phyloP scores from a whole-genome alignment of 2,113 vertebrate species.

The Podilymbus podiceps region DNA sequence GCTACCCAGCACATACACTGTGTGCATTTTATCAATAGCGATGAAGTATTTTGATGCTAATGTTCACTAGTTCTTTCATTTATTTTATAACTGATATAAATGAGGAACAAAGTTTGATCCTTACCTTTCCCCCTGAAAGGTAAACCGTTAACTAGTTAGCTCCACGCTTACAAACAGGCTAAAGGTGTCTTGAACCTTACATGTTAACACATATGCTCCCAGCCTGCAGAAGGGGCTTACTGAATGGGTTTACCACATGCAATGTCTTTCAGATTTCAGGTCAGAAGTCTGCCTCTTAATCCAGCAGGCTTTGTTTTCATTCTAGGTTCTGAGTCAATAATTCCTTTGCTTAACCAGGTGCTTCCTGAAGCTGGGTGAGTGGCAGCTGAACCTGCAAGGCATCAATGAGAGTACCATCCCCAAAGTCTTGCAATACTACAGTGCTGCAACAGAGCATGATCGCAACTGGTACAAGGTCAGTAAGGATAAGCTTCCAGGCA shows the following conservation, averaged over 20 bases:
- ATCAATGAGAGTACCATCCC: constrained; percentile 99
- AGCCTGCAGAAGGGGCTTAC: background rate
- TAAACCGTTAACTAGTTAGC: background rate
- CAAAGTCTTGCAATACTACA: constrained; percentile 96
- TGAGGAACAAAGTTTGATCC: background rate
- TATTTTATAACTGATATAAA: background rate
- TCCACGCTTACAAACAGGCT: background rate
- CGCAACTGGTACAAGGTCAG: constrained; percentile 98
- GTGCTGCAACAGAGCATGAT: constrained; percentile 94
- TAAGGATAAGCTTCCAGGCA: background rate
- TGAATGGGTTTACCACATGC: background rate
- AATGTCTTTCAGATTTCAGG: background rate
- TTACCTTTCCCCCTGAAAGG: background rate
- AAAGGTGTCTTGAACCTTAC: background rate
- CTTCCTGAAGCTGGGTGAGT: constrained; percentile 96
- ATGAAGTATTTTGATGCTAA: background rate
- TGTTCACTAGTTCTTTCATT: background rate
- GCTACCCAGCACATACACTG: background rate
- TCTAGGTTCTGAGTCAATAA: background rate
- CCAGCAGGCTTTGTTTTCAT: background rate
- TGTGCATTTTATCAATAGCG: background rate
- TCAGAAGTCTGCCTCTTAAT: background rate
- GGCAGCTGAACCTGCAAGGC: constrained; percentile 97
- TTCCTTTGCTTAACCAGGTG: constrained; percentile 78
- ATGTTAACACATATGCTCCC: background rate